A percentile compares a stretch with the other conserved stretches of the same genome.
Conservation (phyloP, 2,888 invertebrate genomes). For the Molorchus minor region DNA sequence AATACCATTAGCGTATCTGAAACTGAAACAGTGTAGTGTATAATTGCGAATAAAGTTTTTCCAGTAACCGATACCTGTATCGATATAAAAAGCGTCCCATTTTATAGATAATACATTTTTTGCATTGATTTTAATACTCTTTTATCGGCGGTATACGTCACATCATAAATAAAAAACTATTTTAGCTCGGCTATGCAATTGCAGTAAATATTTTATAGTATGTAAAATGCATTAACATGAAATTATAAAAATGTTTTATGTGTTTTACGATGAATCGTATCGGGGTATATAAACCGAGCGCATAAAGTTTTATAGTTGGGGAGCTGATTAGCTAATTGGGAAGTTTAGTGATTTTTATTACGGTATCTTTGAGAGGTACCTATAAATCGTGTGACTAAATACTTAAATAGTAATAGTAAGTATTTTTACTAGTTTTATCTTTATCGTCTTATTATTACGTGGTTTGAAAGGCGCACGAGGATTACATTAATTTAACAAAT, state of each 20-base stretch:
- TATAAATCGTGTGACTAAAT: neutral
- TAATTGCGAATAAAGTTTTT: conserved; percentile 14
- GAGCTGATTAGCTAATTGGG: conserved; percentile 15
- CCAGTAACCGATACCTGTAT: neutral
- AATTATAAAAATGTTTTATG: conserved; percentile 37
- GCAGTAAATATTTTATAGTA: conserved; percentile 33
- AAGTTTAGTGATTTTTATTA: conserved; percentile 5
- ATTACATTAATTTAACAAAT: too few species aligned
- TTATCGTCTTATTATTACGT: too few species aligned
- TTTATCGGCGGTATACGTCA: conserved; percentile 25
- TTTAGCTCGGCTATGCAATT: conserved; percentile 24
- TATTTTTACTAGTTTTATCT: too few species aligned
- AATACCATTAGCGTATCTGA: too few species aligned
- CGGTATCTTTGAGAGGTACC: neutral
- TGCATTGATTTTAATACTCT: conserved; percentile 26
- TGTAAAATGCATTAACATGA: conserved; percentile 36
- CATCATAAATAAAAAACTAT: conserved; percentile 25
- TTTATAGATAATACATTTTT: conserved; percentile 26
- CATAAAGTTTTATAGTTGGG: conserved; percentile 18
- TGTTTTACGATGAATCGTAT: conserved; percentile 38
- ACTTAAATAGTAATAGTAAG: too few species aligned
- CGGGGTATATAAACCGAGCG: conserved; percentile 16
- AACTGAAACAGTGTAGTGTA: conserved; percentile 11
- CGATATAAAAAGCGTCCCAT: conserved; percentile 19
- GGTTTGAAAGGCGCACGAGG: too few species aligned